Evolutionary conservation across 2,888 invertebrate genomes (phyloP).

Genomic region (Bombylius major): DNA sequence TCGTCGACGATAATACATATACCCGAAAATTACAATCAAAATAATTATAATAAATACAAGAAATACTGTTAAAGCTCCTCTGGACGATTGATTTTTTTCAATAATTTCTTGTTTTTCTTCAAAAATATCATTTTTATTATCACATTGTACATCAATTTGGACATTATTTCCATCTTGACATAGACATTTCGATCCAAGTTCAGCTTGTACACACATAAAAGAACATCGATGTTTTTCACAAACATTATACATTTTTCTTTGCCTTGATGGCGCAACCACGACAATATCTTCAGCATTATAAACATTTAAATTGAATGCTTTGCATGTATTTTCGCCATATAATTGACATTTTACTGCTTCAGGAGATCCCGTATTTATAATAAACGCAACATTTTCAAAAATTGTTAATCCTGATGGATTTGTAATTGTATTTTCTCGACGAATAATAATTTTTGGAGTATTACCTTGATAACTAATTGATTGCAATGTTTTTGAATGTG

Average conservation of each 20-base stretch:
- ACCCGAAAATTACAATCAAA: constrained; percentile 19
- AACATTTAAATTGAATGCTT: constrained; percentile 35
- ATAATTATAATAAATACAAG: constrained; percentile 15
- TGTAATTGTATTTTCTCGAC: constrained; percentile 36
- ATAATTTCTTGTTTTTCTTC: background rate
- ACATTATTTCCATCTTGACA: constrained; percentile 41
- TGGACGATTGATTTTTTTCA: background rate
- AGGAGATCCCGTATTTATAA: constrained; percentile 44
- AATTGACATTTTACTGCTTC: constrained; percentile 48
- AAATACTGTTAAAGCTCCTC: constrained; percentile 11
- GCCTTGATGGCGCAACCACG: constrained; percentile 43
- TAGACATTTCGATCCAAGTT: constrained; percentile 40
- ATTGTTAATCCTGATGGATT: constrained; percentile 54
- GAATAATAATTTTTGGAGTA: constrained; percentile 37
- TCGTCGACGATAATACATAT: constrained; percentile 27
- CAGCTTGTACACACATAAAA: constrained; percentile 48
- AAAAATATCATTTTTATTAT: background rate
- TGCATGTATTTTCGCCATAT: constrained; percentile 41
- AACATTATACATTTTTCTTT: constrained; percentile 38
- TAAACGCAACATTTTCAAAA: constrained; percentile 67
- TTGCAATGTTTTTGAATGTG: constrained; percentile 41
- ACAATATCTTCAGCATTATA: constrained; percentile 40
- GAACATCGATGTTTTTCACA: constrained; percentile 44
- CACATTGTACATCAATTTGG: constrained; percentile 28
- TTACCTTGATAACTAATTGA: constrained; percentile 39